A percentile compares a stretch with the other conserved stretches of the same genome.
These are phyloP conservation scores for Calliphora vomitoria DNA, from an alignment of 2,888 invertebrate species.

Conservation along the genomic window DNA sequence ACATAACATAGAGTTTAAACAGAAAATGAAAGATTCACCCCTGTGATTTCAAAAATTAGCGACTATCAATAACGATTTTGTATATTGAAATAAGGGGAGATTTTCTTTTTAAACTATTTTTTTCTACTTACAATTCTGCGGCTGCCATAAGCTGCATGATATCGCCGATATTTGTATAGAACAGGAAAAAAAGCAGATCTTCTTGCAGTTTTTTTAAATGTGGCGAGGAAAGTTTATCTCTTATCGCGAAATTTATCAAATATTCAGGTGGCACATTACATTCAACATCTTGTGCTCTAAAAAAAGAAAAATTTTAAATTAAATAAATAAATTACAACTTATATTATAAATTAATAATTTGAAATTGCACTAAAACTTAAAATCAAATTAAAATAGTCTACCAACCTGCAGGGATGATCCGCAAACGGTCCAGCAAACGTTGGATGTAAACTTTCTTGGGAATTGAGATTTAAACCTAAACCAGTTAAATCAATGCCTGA, in stretches of 20 bases:
- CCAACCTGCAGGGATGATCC: constrained; percentile 94
- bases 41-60: too few relatives aligned
- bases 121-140: constrained; percentile 93
- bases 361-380: too few relatives aligned
- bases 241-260: constrained; percentile 98
- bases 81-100: too few relatives aligned
- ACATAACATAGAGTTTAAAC: too few relatives aligned
- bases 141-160: constrained; percentile 99
- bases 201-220: constrained; percentile 99
- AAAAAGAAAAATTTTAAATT: constrained; percentile 27
- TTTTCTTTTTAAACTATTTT: neutral
- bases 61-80: too few relatives aligned
- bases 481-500: constrained; percentile 99
- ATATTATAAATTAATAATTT: too few relatives aligned
- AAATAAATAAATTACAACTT: neutral
- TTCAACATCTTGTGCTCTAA: constrained; percentile 98
- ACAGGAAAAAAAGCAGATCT: constrained; percentile 99
- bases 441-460: constrained; percentile 98
- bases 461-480: constrained; percentile 98
- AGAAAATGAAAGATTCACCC: too few relatives aligned
- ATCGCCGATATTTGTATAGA: constrained; percentile 99
- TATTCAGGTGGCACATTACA: constrained; percentile 99
- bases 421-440: constrained; percentile 99
- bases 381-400: neutral
- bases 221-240: constrained; percentile 97